Evolutionary conservation across 2,797 vertebrate species (phyloP), one percentile per base, ranked within the genome.

Genomic region (Sus cebifrons): DNA sequence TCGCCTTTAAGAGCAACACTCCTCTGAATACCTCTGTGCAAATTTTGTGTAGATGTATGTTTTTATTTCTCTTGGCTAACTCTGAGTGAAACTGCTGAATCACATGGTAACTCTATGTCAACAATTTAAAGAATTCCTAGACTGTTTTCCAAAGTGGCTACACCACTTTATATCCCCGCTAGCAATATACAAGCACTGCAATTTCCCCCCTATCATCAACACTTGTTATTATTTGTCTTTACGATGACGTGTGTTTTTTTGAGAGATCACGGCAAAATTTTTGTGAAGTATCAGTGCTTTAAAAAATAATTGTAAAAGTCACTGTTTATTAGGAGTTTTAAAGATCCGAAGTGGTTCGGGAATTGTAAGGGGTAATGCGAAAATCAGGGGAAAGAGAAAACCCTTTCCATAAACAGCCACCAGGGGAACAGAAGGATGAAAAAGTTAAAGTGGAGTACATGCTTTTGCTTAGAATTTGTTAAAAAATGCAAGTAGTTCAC

Each of bases 301-400:
- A 40, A 64, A 89, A 89, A 87, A n/a, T 49, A 56, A 90, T 18
- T 89, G 49, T 77, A 79, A 90, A 94, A 95, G 23, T 67, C 67
- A 36, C 36, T 65, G 62, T 40, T 74, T 96, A 88, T 68, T 78
- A 84, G 82, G 17, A 65, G 71, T 16, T 65, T 36, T 89, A 79
- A 71, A 87, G 82, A 89, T 27, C 52, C 83, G 58, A 75, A 67
- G 16, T 23, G 20, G 74, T 83, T 71, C 56, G 70, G 29, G 44
- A 96, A 81, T 86, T 71, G 60, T 71, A 70, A 92, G 86, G 52
- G 29, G 16, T n/a, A 81, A 88, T 0, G 49, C 52, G 60, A 20
- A 23, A 27, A 54, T 23, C 15, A 71, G 68, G 17, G 64, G 40
- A 78, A 81, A 36, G 8, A 89, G 58, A 95, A n/a, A 27, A 56